Evolutionary conservation across 1,140 invertebrate genomes (phyloP).

Genomic region (Bombus sibiricus): DNA sequence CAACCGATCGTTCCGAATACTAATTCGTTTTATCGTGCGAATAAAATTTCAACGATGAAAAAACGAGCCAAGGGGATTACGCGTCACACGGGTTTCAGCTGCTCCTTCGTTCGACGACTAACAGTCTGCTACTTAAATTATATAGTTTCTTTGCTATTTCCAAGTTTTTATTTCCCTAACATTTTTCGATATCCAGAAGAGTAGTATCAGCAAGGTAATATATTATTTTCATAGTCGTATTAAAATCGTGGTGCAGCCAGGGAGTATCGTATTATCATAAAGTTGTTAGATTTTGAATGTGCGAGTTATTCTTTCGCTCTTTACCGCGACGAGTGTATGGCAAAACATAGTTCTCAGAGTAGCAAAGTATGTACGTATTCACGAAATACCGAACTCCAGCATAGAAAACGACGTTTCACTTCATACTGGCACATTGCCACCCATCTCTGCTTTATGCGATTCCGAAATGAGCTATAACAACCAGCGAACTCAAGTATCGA

Average conservation of each 20-base stretch:
- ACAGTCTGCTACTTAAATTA: too few species aligned
- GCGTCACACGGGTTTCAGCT: not conserved
- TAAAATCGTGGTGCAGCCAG: not conserved
- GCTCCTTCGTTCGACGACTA: too few species aligned
- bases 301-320: not conserved
- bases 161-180: too few species aligned
- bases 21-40: not conserved
- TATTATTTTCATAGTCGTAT: not conserved
- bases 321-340: not conserved
- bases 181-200: not conserved
- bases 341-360: not conserved
- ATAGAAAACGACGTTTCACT: conserved; percentile 14
- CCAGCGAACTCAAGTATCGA: not conserved
- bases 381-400: not conserved
- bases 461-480: not conserved
- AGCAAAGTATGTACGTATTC: not conserved
- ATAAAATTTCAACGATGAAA: not conserved
- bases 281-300: not conserved
- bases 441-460: conserved; percentile 7
- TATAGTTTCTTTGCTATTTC: too few species aligned
- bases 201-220: too few species aligned
- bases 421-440: conserved; percentile 21
- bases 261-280: not conserved
- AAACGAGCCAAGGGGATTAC: not conserved
- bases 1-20: conserved; percentile 22